Conservation (phyloP, 2,797 vertebrate genomes). For the Euthynnus affinis region DNA sequence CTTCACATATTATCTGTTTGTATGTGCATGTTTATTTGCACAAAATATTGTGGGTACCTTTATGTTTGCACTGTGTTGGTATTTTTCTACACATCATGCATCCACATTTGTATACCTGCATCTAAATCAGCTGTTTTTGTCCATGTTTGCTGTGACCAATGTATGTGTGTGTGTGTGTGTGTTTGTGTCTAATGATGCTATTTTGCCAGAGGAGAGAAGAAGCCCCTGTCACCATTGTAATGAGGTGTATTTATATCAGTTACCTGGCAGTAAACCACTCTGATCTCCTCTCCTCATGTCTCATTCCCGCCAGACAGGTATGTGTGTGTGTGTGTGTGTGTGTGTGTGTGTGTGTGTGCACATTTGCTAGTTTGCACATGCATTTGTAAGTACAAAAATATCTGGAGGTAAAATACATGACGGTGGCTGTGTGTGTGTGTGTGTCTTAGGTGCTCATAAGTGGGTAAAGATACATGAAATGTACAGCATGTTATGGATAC, state of each 20-base stretch:
- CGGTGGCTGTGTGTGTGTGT: neutral
- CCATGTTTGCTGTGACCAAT: conserved; percentile 17
- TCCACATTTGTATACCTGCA: conserved; percentile 26
- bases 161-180: conserved; percentile 41
- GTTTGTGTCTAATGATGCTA: conserved; percentile 78
- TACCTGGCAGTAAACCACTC: conserved; percentile 79
- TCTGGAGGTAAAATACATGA: neutral
- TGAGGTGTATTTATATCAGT: conserved; percentile 84
- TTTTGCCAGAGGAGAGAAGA: conserved; percentile 81
- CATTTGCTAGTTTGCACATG: conserved; percentile 16
- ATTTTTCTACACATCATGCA: conserved; percentile 7
- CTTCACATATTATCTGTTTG: conserved; percentile 37
- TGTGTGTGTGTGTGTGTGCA: conserved; percentile 6
- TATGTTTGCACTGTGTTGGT: conserved; percentile 3
- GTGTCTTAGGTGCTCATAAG: conserved; percentile 10
- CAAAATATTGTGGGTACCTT: neutral
- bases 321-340: conserved; percentile 30
- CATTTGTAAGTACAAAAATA: conserved; percentile 40
- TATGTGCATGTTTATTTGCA: conserved; percentile 27
- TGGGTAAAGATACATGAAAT: conserved; percentile 30
- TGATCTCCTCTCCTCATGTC: conserved; percentile 71
- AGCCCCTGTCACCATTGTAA: conserved; percentile 82
- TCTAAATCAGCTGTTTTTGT: conserved; percentile 1
- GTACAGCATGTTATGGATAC: conserved; percentile 16
- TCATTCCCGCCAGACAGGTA: conserved; percentile 70